Base-by-base conservation (phyloP, 2,113 vertebrate genomes). In the Rallus limicola region DNA sequence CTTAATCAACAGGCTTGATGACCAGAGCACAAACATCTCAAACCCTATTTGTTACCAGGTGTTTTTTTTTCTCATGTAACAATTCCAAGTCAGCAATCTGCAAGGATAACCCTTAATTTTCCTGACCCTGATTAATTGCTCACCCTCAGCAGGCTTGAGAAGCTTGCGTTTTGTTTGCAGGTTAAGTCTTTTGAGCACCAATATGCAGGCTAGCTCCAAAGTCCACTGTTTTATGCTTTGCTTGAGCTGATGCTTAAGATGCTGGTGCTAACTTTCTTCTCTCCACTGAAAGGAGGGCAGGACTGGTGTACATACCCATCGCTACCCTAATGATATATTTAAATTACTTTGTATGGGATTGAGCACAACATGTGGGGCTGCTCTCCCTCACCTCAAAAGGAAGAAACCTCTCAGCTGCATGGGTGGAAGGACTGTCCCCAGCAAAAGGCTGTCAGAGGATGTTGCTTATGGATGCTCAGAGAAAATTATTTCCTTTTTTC, bases 341-440 rank as follows among this genome's bases (percentile, higher is more conserved):
- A 48, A 85, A 48, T 65, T 69, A 42, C 38, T 81, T 60, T 46
- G 29, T 65, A 56, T 4, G 19, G 18, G 19, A 69, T 74, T 20
- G 36, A 74, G 26, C 21, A 55, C 36, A 68, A 7, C 18, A 19
- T 50, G 10, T 63, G 24, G 25, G 11, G 71, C 9, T 69, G 24
- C 29, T 50, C 19, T 13, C 24, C 5, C 0, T 2, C 7, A 15
- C 2, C 9, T 26, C 3, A 3, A 71, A 68, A 77, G 13, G 24
- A 80, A 86, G 48, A 76, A 91, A 68, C 5, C 0, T 3, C 23
- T 11, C 12, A 46, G 11, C 8, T 82, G 13, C 0, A 0, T 53
- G 23, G 19, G 34, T 42, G 12, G 53, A 79, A 72, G 46, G 33
- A 16, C 34, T 33, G 8, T 60, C 13, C 24, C 10, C 48, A 72